Evolutionary conservation across 2,888 invertebrate genomes (phyloP), one percentile per base, ranked within the genome.

Genomic region (Drosophila flavopinicola): DNA sequence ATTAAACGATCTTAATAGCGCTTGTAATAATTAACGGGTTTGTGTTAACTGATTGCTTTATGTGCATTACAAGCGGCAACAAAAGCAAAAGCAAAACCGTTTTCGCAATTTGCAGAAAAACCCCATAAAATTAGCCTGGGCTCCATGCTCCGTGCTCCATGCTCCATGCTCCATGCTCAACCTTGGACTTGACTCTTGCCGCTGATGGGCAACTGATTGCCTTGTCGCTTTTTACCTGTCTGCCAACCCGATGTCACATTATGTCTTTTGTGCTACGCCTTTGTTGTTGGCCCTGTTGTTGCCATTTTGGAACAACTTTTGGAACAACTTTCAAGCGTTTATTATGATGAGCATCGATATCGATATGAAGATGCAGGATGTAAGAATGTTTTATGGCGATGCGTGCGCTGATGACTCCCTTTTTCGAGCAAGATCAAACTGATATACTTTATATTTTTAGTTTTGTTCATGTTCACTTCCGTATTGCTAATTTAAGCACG

Each of bases 251-350:
- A 39, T 76, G 73, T 76, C 73, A 75, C 64, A 71, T 66, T 57
- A 39, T 33, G 54, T 56, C 37, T 44, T 37, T 39, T 48, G 54
- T 44, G 52, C 10, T 38, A 59, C 59, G 58, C 59, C 51, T 30
- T 33, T 61, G 52, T 65, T 51, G 58, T 52, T 38, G 48, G 45
- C 49, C 39, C 17, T 53, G 63, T 42, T 45, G 23, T 45, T 59
- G 41, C 17, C 58, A 27, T 17, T 42, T 53, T 54, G 51, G 51
- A 72, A 75, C 71, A 54, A 75, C 75, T 72, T 68, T 69, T 73
- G 63, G 70, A 84, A 77, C 87, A 80, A 83, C 83, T 84, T 83
- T 84, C 85, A 71, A 86, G 64, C 47, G 23, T 47, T 73, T 59
- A 68, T 68, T 52, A 60, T 47, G 59, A 53, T 65, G 63, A 57